Evolutionary conservation across 2,888 invertebrate species (phyloP).

Genomic region (Ochropacha duplaris): DNA sequence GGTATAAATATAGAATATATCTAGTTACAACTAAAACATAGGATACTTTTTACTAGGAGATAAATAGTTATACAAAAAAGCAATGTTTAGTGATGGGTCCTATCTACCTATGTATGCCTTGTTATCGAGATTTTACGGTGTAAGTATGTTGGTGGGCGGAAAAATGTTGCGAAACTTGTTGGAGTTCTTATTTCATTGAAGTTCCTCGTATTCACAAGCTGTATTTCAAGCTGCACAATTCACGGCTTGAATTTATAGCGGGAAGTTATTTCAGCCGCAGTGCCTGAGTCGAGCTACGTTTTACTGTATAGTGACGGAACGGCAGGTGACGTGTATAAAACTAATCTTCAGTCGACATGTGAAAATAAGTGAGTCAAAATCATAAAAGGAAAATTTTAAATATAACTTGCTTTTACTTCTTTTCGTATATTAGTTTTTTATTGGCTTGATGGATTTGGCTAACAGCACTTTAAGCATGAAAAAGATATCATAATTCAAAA

Average conservation of each 20-base stretch:
- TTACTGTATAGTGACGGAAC: slow-evolving; percentile 10
- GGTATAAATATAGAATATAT: too few relatives aligned
- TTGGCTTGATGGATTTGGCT: too few relatives aligned
- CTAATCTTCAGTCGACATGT: background rate
- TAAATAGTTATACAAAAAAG: background rate
- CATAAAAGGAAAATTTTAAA: too few relatives aligned
- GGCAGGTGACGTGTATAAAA: background rate
- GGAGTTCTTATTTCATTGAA: slow-evolving; percentile 57
- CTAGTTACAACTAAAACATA: too few relatives aligned
- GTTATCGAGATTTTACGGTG: slow-evolving; percentile 11
- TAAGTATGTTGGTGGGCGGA: slow-evolving; percentile 43
- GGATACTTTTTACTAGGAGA: too few relatives aligned
- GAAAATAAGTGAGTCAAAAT: background rate
- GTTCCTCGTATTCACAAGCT: slow-evolving; percentile 48
- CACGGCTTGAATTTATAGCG: slow-evolving; percentile 50
- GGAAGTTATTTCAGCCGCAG: slow-evolving; percentile 47
- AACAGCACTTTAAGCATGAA: too few relatives aligned
- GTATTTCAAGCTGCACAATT: slow-evolving; percentile 45
- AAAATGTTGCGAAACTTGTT: slow-evolving; percentile 43
- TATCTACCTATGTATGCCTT: background rate
- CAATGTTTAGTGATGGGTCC: background rate
- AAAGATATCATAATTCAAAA: too few relatives aligned
- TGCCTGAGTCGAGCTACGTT: slow-evolving; percentile 19
- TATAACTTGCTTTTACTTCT: too few relatives aligned
- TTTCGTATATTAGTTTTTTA: too few relatives aligned